A percentile compares a stretch with the other conserved stretches of the same genome.
These are phyloP conservation scores for Dicrostonyx torquatus DNA, from an alignment of 2,797 vertebrate species.

Conservation along the genomic window DNA sequence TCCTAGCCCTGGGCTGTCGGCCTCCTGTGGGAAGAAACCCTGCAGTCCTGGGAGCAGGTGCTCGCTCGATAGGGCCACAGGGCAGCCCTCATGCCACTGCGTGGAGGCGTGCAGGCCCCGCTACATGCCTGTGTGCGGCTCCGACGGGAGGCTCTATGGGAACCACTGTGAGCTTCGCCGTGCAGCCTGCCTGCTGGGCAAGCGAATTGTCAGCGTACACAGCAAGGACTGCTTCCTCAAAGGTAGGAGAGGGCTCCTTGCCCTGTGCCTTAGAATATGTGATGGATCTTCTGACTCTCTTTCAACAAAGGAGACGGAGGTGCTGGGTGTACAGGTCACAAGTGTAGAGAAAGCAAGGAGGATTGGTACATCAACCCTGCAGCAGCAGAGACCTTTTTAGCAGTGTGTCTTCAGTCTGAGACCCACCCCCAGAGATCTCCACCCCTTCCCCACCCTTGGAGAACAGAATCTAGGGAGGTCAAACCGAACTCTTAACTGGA, in stretches of 20 bases:
- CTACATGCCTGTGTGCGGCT: constrained; percentile 95
- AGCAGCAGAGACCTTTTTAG: background rate
- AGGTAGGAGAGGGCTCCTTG: constrained; percentile 88
- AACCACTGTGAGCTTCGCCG: constrained; percentile 97
- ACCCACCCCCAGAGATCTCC: background rate
- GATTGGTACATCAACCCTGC: background rate
- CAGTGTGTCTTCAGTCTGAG: fast-evolving
- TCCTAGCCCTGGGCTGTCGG: constrained; percentile 75
- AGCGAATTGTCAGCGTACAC: constrained; percentile 90
- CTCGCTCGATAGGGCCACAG: constrained; percentile 86
- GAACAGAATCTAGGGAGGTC: too few relatives aligned
- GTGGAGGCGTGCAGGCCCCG: constrained; percentile 90
- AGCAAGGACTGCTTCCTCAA: constrained; percentile 98
- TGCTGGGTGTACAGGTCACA: background rate
- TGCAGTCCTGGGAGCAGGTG: constrained; percentile 92
- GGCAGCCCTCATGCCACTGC: constrained; percentile 91
- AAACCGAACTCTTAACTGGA: too few relatives aligned
- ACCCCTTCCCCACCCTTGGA: background rate
- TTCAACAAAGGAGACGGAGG: background rate
- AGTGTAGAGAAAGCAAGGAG: background rate
- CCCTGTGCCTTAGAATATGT: background rate
- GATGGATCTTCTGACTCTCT: background rate
- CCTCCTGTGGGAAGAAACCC: constrained; percentile 88
- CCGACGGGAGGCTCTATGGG: constrained; percentile 94
- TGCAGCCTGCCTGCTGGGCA: constrained; percentile 92